phyloP scores from a whole-genome alignment of 2,888 invertebrate species.

The Sturmia bella region DNA sequence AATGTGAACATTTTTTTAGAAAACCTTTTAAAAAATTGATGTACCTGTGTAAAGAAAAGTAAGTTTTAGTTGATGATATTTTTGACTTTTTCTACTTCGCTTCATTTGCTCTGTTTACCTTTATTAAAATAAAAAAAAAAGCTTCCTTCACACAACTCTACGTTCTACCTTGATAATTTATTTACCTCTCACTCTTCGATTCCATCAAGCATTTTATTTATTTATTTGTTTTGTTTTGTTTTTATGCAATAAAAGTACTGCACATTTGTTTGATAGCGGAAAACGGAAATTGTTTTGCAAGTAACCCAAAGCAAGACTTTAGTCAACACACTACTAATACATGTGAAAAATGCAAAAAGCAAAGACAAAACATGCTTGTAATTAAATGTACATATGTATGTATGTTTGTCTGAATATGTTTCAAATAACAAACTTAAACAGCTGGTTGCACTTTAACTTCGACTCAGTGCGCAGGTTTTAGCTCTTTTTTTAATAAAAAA shows the following conservation, averaged over 20 bases:
- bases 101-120: constrained; percentile 1
- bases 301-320: constrained; percentile 46
- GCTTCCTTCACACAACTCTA: background rate
- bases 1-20: too few species aligned
- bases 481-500: constrained; percentile 31
- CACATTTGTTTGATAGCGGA: constrained; percentile 57
- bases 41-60: too few species aligned
- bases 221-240: constrained; percentile 37
- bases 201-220: constrained; percentile 16
- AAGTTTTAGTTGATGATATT: too few species aligned
- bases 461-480: constrained; percentile 48
- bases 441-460: constrained; percentile 51
- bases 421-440: constrained; percentile 44
- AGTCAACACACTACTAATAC: constrained; percentile 21
- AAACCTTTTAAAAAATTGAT: too few species aligned
- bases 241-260: constrained; percentile 26
- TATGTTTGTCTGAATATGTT: background rate
- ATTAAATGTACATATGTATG: background rate
- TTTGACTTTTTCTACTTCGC: too few species aligned
- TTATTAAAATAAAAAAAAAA: background rate
- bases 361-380: background rate
- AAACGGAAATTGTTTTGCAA: constrained; percentile 69
- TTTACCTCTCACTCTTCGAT: constrained; percentile 18
- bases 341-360: background rate
- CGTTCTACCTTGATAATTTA: constrained; percentile 17